Percentiles rank a stretch among this genome's conserved stretches.
These are phyloP conservation scores for Pygoscelis adeliae DNA, from an alignment of 2,113 vertebrate species.

Conservation along the genomic window DNA sequence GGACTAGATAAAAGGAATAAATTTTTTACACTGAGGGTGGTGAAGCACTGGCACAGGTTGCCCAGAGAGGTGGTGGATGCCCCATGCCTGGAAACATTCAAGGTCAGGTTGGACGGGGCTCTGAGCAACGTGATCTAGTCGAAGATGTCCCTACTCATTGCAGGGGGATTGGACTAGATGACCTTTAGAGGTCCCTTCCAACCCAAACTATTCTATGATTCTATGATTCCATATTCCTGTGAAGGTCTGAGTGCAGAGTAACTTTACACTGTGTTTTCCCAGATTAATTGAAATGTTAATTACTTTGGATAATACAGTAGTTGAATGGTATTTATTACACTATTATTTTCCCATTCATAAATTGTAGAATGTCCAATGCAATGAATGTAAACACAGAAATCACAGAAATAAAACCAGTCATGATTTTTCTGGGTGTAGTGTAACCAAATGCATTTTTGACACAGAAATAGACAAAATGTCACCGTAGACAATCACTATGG, in stretches of 20 bases:
- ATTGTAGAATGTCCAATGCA: background rate
- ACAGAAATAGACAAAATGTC: background rate
- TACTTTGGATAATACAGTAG: background rate
- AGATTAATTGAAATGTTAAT: background rate
- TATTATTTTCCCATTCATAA: background rate
- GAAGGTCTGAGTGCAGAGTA: background rate
- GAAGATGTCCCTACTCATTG: no score
- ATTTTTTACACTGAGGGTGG: no score
- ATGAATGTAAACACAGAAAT: background rate
- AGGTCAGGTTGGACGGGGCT: no score
- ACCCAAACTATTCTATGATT: no score
- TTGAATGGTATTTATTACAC: background rate
- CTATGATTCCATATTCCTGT: background rate
- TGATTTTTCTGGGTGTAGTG: background rate
- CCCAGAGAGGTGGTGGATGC: no score
- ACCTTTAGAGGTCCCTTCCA: no score
- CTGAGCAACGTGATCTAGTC: no score
- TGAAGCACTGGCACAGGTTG: no score
- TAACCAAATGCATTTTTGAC: background rate
- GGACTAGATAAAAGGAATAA: no score
- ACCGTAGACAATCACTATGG: background rate
- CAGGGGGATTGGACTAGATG: no score
- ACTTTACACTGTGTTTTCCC: background rate
- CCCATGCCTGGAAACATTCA: no score
- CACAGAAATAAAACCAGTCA: background rate